phyloP scores from a whole-genome alignment of 2,113 vertebrate genomes.

The Tachysurus vachellii region DNA sequence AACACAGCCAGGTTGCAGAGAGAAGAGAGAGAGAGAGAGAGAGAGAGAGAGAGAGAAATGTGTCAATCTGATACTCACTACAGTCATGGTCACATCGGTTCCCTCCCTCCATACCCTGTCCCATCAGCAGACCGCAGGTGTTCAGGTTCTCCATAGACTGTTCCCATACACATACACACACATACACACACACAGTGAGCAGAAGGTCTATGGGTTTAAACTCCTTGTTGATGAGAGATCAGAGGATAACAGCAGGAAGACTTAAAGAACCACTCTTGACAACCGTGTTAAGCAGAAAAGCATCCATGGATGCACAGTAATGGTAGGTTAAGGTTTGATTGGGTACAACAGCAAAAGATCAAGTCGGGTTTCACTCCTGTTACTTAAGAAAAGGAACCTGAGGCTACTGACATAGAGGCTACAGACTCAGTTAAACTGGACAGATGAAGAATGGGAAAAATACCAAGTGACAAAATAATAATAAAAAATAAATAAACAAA shows the following conservation, averaged over 20 bases:
- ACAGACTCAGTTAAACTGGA: neutral
- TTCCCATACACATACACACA: conserved; percentile 24
- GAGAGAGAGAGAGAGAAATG: neutral
- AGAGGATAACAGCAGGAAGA: neutral
- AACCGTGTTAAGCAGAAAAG: neutral
- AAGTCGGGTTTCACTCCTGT: neutral
- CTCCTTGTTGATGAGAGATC: neutral
- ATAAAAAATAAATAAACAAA: neutral
- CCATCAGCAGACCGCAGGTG: conserved; percentile 63
- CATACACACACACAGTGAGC: neutral
- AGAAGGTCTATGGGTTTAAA: neutral
- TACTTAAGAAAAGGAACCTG: neutral
- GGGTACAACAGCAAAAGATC: neutral
- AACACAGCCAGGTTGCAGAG: neutral
- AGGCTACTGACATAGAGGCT: neutral
- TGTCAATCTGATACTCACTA: conserved; percentile 59
- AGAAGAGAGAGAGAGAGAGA: neutral
- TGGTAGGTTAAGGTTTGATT: neutral
- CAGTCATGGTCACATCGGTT: conserved; percentile 65
- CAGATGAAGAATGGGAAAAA: neutral
- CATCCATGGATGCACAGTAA: neutral
- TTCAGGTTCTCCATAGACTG: conserved; percentile 88
- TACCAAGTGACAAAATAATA: neutral
- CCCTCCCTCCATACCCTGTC: conserved; percentile 66
- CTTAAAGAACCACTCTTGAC: neutral